Evolutionary conservation across 2,888 invertebrate species (phyloP).

Genomic region (Uloborus plumipes): DNA sequence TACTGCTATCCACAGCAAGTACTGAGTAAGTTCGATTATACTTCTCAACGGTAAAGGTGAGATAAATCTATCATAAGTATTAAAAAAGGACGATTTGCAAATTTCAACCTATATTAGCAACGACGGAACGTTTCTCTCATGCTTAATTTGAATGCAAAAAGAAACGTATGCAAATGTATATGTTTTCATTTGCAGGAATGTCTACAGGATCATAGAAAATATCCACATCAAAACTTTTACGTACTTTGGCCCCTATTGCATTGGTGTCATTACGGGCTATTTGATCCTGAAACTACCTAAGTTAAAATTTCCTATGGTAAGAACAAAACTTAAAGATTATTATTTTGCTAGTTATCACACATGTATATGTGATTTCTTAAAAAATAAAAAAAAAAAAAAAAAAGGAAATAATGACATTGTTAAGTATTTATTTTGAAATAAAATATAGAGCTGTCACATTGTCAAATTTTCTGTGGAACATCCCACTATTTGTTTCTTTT

Average conservation of each 20-base stretch:
- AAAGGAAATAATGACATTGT: no score
- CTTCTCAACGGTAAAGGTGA: no score
- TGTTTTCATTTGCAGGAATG: conserved; percentile 27
- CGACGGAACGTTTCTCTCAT: neutral
- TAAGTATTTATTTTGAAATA: no score
- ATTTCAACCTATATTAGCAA: no score
- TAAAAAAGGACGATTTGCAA: no score
- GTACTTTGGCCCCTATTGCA: conserved; percentile 64
- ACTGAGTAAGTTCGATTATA: conserved; percentile 27
- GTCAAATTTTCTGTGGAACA: no score
- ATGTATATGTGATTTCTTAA: no score
- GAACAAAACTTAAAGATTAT: neutral
- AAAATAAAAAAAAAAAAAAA: no score
- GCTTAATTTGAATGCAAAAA: neutral
- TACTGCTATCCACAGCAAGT: conserved; percentile 41
- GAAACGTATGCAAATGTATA: neutral
- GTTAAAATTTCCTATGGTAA: conserved; percentile 28
- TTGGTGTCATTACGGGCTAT: conserved; percentile 62
- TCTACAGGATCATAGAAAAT: conserved; percentile 43
- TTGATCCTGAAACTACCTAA: conserved; percentile 31
- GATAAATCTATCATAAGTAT: no score
- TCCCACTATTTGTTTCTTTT: no score
- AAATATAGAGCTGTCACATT: no score
- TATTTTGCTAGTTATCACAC: no score
- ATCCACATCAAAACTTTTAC: conserved; percentile 64